Conservation (phyloP, 2,797 vertebrate genomes). For the Coendou prehensilis region DNA sequence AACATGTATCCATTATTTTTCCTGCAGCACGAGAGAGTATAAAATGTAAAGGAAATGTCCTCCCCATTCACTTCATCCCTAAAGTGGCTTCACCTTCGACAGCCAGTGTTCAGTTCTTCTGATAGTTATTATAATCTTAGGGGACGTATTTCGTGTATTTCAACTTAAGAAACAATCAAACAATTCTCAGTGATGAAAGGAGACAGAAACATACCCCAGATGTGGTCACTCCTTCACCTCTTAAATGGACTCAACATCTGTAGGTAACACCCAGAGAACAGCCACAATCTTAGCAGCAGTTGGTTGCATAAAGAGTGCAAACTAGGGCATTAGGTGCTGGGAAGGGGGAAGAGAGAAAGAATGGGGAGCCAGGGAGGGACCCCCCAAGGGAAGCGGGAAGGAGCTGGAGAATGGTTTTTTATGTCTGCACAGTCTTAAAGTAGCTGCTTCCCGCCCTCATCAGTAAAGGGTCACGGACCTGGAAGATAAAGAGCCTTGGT, state of each 20-base stretch:
- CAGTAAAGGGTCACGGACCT: not conserved
- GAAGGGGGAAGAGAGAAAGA: too few relatives aligned
- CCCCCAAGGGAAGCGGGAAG: not conserved
- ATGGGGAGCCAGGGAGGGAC: not conserved
- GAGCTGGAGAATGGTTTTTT: not conserved
- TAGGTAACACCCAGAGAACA: not conserved
- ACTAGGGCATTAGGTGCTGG: not conserved
- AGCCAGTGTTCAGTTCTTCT: not conserved
- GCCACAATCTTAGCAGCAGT: not conserved
- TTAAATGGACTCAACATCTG: not conserved
- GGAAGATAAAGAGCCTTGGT: not conserved
- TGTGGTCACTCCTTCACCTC: not conserved
- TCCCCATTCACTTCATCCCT: not conserved
- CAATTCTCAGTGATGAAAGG: not conserved
- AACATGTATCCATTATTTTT: not conserved
- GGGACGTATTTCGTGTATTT: not conserved
- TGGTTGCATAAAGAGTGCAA: not conserved
- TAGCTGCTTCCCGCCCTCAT: fast-evolving
- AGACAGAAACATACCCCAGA: not conserved
- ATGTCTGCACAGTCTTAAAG: not conserved
- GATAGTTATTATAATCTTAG: not conserved
- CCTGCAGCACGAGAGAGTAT: not conserved
- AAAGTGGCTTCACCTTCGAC: not conserved
- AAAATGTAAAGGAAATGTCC: not conserved
- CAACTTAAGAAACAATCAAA: not conserved